These are phyloP conservation scores for Brassicogethes aeneus DNA, from an alignment of 2,888 invertebrate genomes.

Conservation along the genomic window DNA sequence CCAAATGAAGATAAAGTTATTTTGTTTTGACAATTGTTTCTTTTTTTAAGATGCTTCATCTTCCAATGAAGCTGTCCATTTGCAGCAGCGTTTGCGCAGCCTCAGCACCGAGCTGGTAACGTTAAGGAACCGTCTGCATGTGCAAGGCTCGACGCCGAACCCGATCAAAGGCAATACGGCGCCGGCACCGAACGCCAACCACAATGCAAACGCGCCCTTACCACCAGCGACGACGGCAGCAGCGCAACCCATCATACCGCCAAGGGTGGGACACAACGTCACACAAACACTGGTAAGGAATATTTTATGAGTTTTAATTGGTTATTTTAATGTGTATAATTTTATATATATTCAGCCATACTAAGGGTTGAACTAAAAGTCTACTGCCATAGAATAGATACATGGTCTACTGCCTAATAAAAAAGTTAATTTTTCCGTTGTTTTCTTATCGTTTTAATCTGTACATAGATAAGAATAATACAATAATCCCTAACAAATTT, in stretches of 20 bases:
- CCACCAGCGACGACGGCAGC: conserved; percentile 36
- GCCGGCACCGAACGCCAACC: conserved; percentile 33
- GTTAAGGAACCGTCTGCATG: conserved; percentile 81
- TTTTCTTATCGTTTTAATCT: no score
- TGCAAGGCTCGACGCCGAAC: conserved; percentile 47
- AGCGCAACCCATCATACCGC: conserved; percentile 17
- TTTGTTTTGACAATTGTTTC: no score
- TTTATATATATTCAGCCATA: no score
- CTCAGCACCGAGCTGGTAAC: conserved; percentile 88
- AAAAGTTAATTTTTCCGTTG: no score
- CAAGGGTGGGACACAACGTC: conserved; percentile 11
- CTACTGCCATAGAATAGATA: no score
- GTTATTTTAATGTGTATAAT: no score
- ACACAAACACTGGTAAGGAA: conserved; percentile 17
- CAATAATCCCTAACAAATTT: no score
- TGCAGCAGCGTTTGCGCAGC: conserved; percentile 84
- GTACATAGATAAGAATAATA: no score
- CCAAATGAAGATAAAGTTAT: no score
- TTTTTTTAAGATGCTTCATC: conserved; percentile 88
- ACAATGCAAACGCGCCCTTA: conserved; percentile 34
- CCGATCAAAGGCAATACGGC: conserved; percentile 40
- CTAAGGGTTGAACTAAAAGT: no score
- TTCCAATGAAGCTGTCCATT: conserved; percentile 87
- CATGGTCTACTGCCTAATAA: no score
- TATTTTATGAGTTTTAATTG: not conserved